Evolutionary conservation across 2,888 invertebrate genomes (phyloP).

Genomic region (Sympetrum striolatum): DNA sequence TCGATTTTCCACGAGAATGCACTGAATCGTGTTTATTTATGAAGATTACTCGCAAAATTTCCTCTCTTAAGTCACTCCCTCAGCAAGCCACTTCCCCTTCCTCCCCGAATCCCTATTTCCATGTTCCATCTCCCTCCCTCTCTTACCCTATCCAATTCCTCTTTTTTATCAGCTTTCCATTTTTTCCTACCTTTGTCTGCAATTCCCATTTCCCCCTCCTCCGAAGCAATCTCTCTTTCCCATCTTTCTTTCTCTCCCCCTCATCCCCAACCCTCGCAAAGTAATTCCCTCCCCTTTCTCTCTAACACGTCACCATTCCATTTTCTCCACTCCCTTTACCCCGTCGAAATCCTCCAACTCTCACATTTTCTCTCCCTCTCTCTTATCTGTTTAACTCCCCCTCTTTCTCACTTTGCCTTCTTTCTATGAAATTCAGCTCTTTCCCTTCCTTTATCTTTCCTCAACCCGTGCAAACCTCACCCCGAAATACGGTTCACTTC

Average conservation of each 20-base stretch:
- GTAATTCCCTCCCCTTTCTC: neutral
- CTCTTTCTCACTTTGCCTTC: neutral
- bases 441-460: neutral
- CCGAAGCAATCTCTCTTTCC: conserved; percentile 1
- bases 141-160: conserved; percentile 7
- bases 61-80: neutral
- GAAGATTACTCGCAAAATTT: neutral
- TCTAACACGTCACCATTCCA: neutral
- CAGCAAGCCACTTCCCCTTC: neutral
- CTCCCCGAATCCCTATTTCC: neutral
- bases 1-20: too few relatives aligned
- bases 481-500: neutral
- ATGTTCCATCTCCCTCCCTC: neutral
- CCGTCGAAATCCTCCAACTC: neutral
- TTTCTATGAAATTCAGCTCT: conserved; percentile 10
- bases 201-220: conserved; percentile 24
- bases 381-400: neutral
- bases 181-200: conserved; percentile 22
- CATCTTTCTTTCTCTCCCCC: conserved; percentile 17
- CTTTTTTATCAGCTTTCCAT: conserved; percentile 32
- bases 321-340: neutral
- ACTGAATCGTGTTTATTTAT: too few relatives aligned
- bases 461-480: neutral
- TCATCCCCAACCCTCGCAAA: neutral
- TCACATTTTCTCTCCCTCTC: neutral